Conservation (phyloP, 2,113 vertebrate species). For the Sphyrna mokarran region DNA sequence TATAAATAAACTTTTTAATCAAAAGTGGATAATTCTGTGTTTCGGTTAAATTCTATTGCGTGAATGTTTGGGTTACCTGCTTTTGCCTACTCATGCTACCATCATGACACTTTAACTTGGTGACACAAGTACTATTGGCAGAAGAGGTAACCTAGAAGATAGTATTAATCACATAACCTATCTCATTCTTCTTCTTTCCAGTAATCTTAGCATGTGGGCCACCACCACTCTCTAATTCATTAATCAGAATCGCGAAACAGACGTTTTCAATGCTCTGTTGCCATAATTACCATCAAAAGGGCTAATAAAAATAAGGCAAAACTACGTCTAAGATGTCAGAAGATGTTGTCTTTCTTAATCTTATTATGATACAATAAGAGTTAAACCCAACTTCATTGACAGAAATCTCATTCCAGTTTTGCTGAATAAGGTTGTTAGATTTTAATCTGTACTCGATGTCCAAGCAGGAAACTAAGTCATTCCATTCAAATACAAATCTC, state of each 20-base stretch:
- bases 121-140: not conserved
- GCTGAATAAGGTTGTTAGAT: not conserved
- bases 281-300: not conserved
- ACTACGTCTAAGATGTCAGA: not conserved
- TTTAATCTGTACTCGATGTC: not conserved
- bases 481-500: not conserved
- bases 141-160: not conserved
- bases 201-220: not conserved
- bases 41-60: not conserved
- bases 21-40: not conserved
- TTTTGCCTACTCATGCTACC: too few relatives aligned
- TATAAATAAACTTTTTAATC: not conserved
- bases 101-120: not conserved
- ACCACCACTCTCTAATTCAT: conserved; percentile 7
- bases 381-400: not conserved
- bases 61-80: not conserved
- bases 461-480: not conserved
- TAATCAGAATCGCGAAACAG: conserved; percentile 9
- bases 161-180: not conserved
- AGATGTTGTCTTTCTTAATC: not conserved
- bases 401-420: not conserved
- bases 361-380: not conserved
- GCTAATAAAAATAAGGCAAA: not conserved
- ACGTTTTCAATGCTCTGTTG: not conserved
- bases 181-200: not conserved